A percentile compares a stretch with the other conserved stretches of the same genome.
Conservation (phyloP, 37 sponge, comb jelly and placozoan genomes). For the Beroe ovata region DNA sequence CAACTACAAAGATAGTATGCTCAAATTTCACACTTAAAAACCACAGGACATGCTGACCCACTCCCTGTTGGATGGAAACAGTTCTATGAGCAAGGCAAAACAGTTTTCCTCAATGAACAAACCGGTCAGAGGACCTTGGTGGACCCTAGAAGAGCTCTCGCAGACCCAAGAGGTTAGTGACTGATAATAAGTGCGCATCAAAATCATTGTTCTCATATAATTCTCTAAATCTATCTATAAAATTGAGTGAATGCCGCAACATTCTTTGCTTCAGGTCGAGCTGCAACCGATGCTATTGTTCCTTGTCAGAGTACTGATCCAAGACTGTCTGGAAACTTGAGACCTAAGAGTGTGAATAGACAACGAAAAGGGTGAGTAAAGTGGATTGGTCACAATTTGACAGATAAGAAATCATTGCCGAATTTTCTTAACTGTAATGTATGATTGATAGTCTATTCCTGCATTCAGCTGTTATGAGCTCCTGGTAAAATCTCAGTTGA, state of each 20-base stretch:
- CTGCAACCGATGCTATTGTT: neutral
- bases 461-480: too few species aligned
- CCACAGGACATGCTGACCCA: conserved; percentile 49
- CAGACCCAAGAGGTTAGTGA: neutral
- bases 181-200: too few species aligned
- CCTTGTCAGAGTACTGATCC: conserved; percentile 15
- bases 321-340: conserved; percentile 6
- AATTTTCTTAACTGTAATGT: too few species aligned
- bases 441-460: too few species aligned
- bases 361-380: conserved; percentile 46
- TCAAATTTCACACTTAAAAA: too few species aligned
- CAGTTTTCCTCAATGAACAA: conserved; percentile 29
- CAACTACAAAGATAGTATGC: too few species aligned
- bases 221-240: too few species aligned
- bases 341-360: neutral
- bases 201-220: too few species aligned
- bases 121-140: conserved; percentile 43
- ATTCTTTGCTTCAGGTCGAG: conserved; percentile 14
- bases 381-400: too few species aligned
- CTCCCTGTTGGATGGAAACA: conserved; percentile 46
- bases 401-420: too few species aligned
- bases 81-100: conserved; percentile 24
- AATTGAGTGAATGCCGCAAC: too few species aligned
- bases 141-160: neutral
- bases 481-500: too few species aligned